A percentile compares a stretch with the other conserved stretches of the same genome.
These are phyloP conservation scores for Caenorhabditis japonica DNA, from an alignment of 2,888 invertebrate species.

Conservation along the genomic window DNA sequence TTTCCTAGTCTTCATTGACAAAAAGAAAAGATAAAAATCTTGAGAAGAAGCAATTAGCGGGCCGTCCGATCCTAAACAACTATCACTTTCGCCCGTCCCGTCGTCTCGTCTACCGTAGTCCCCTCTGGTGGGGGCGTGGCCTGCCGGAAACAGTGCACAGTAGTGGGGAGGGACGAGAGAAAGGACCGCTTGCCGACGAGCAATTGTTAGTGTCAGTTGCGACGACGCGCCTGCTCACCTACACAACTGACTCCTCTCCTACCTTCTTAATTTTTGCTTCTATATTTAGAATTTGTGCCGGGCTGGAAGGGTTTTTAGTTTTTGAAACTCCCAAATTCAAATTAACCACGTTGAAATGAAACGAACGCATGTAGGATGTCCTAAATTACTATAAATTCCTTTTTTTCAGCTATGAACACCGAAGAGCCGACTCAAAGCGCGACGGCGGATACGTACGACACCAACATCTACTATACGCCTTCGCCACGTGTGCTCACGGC, in stretches of 20 bases:
- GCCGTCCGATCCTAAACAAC: too few species aligned
- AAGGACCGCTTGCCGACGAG: neutral
- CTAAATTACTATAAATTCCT: neutral
- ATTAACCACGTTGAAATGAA: neutral
- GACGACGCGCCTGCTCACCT: conserved; percentile 47
- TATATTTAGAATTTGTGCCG: conserved; percentile 12
- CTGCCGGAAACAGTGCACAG: conserved; percentile 1
- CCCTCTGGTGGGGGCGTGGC: conserved; percentile 11
- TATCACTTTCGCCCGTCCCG: too few species aligned
- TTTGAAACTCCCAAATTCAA: neutral
- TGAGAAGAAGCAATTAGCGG: conserved; percentile 38
- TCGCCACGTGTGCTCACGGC: conserved; percentile 38
- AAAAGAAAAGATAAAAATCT: too few species aligned
- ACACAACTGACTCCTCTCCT: conserved; percentile 43
- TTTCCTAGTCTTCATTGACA: too few species aligned
- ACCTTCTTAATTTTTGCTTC: conserved; percentile 7
- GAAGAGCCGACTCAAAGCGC: conserved; percentile 27
- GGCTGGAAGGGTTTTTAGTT: neutral
- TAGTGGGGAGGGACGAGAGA: conserved; percentile 16
- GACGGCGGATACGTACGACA: conserved; percentile 41
- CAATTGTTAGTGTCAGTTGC: conserved; percentile 50
- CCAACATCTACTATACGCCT: conserved; percentile 51
- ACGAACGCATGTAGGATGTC: conserved; percentile 29
- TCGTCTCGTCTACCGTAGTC: conserved; percentile 25
- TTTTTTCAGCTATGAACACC: conserved; percentile 16